Evolutionary conservation across 2,113 vertebrate species (phyloP).

Genomic region (Larimichthys crocea): DNA sequence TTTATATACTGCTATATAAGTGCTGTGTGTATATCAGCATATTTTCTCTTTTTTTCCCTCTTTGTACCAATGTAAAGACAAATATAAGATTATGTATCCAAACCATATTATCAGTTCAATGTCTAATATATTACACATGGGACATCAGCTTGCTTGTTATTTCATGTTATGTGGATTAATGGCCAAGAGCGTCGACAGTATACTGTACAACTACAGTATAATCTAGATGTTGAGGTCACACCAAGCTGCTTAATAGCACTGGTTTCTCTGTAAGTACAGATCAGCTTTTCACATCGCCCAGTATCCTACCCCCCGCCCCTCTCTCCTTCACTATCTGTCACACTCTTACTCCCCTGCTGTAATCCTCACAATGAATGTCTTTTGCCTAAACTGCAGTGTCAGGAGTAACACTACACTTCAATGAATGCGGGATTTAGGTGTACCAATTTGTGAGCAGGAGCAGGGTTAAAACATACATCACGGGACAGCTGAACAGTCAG

Average conservation of each 20-base stretch:
- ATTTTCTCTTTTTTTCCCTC: neutral
- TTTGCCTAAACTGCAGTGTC: conserved; percentile 47
- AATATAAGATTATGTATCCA: neutral
- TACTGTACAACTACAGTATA: conserved; percentile 42
- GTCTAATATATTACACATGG: neutral
- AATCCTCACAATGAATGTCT: conserved; percentile 54
- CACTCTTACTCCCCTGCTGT: conserved; percentile 19
- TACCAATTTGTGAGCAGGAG: conserved; percentile 13
- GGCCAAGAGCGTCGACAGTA: conserved; percentile 18
- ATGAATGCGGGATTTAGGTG: conserved; percentile 33
- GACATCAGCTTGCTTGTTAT: conserved; percentile 26
- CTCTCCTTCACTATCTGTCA: conserved; percentile 3
- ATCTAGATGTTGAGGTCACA: conserved; percentile 64
- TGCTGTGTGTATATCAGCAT: neutral
- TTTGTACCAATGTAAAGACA: neutral
- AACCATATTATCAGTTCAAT: neutral
- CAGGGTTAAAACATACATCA: conserved; percentile 17
- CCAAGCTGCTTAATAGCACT: conserved; percentile 71
- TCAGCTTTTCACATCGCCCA: conserved; percentile 49
- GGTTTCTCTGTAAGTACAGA: conserved; percentile 56
- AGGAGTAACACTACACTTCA: conserved; percentile 29
- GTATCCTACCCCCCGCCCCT: neutral
- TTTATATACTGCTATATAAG: conserved; percentile 19
- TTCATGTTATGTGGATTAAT: conserved; percentile 52
- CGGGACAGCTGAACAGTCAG: neutral